Evolutionary conservation across 2,113 vertebrate species (phyloP).

Genomic region (Philantomba maxwellii): DNA sequence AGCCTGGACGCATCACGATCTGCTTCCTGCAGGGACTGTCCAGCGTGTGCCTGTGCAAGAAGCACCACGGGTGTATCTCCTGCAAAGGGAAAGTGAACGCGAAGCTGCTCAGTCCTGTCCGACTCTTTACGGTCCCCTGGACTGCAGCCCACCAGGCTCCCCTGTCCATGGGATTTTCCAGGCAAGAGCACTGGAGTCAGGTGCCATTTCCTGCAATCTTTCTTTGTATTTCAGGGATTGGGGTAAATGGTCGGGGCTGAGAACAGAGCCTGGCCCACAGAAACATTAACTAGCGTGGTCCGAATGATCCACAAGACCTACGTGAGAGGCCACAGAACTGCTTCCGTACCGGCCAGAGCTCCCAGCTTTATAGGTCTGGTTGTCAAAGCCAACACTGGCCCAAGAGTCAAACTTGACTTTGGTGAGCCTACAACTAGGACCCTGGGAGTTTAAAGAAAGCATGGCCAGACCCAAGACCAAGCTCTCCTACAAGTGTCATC

Average conservation of each 20-base stretch:
- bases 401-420: background rate
- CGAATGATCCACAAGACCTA: fast-evolving
- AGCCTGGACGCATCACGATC: fast-evolving
- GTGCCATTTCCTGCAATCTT: background rate
- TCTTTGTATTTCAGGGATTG: fast-evolving
- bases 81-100: background rate
- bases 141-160: background rate
- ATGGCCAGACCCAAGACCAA: background rate
- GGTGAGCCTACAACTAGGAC: background rate
- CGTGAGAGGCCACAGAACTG: fast-evolving
- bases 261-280: background rate
- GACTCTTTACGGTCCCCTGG: background rate
- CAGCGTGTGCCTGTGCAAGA: fast-evolving
- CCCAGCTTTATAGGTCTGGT: background rate
- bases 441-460: background rate
- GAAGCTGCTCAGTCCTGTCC: background rate
- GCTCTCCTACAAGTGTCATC: background rate
- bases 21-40: background rate
- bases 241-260: fast-evolving
- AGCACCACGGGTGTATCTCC: fast-evolving
- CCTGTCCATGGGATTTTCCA: background rate
- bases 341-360: background rate
- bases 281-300: fast-evolving
- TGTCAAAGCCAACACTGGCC: background rate
- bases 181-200: background rate